Base-by-base conservation (phyloP, 2,113 vertebrate genomes). In the Mola mola region DNA sequence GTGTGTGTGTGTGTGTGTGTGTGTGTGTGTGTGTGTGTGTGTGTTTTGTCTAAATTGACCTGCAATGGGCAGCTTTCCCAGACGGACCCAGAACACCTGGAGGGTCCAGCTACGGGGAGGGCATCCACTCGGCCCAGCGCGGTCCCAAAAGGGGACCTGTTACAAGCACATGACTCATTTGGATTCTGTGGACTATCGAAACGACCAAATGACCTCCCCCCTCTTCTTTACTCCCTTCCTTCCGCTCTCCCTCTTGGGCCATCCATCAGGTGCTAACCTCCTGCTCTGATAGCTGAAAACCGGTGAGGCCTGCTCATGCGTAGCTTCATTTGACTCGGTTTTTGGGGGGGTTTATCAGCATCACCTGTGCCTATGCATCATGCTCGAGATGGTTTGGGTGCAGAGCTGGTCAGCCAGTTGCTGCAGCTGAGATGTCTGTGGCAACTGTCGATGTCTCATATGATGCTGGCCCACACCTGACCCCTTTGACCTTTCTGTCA, bases 141-240 rank as follows among this genome's bases (percentile, higher is more conserved):
- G 68, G 62, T 75, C 46, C 43, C 31, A 2, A n/a, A 40, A 57
- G 56, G 44, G 52, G 71, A 73, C 77, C 82, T 68, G 85, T 86
- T 79, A 77, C 74, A 84, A 88, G 88, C 88, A 90, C 85, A 90
- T 1, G 41, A 68, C 80, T 78, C 66, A 26, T 87, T 81, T 75
- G 73, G 85, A 84, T 67, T 75, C 36, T 37, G n/a, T 16, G 62
- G 57, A 76, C 46, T 26, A 57, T 85, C 78, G 69, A 73, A 71
- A 81, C 13, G 28, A 70, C 57, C 58, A 47, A 69, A 72, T 17
- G 19, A 49, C 63, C 55, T 21, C 38, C 36, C 12, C 11, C 7
- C 20, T 2, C 28, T 0, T 0, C 12, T 4, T 9, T 8, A 7
- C 21, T 24, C 38, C 40, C 21, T 20, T 38, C 16, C 37, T 13